Evolutionary conservation across 2,888 invertebrate species (phyloP).

Genomic region (Nephrotoma flavescens): DNA sequence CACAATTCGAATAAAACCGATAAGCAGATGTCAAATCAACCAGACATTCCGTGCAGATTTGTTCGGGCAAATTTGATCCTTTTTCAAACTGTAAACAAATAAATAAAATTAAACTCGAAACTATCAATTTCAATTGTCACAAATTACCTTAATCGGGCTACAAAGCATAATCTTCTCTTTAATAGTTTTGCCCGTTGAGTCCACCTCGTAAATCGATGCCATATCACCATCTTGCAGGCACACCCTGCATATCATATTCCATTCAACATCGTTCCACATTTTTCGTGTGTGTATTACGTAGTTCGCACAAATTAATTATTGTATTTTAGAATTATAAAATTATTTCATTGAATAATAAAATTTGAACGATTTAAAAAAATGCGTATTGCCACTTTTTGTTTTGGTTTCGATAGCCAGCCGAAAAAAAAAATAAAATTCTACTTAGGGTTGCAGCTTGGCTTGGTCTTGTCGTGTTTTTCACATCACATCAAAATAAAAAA

Average conservation of each 20-base stretch:
- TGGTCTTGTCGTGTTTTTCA: conserved; percentile 5
- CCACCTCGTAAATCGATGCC: conserved; percentile 21
- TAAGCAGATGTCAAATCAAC: conserved; percentile 25
- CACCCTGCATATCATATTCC: conserved; percentile 26
- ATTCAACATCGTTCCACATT: conserved; percentile 17
- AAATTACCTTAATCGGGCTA: conserved; percentile 17
- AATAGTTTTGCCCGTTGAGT: conserved; percentile 20
- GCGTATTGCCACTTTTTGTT: conserved; percentile 6
- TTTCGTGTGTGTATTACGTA: neutral
- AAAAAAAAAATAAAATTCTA: neutral
- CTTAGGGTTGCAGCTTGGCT: conserved; percentile 6
- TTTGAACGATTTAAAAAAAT: neutral
- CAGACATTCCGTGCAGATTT: conserved; percentile 25
- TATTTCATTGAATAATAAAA: neutral
- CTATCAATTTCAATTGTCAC: neutral
- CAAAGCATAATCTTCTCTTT: conserved; percentile 27
- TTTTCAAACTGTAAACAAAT: conserved; percentile 16
- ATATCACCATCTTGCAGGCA: conserved; percentile 24
- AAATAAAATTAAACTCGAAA: neutral
- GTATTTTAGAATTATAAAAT: neutral
- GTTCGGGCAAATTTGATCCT: conserved; percentile 21
- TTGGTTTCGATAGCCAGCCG: neutral
- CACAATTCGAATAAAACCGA: conserved; percentile 26
- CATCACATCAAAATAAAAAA: neutral
- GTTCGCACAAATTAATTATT: neutral